Base-by-base conservation (phyloP, 2,113 vertebrate species). In the Anhinga anhinga region DNA sequence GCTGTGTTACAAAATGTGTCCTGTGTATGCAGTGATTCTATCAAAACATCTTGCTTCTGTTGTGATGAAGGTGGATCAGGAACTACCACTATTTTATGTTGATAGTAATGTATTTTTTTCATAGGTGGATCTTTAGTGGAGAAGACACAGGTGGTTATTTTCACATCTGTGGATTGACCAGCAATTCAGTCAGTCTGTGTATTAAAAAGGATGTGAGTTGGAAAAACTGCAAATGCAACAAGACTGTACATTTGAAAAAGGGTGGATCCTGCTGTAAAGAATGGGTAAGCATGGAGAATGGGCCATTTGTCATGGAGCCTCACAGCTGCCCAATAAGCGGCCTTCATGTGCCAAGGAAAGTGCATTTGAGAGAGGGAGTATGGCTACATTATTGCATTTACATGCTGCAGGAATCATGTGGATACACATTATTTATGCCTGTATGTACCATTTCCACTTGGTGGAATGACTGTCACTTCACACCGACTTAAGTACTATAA, bases 401-500 rank as follows among this genome's bases (percentile, higher is more conserved):
- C 55, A 11, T 77, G 47, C 82, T 91, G 81, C 93, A 94, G 92
- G 69, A 85, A 53, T 94, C 82, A 38, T 82, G 89, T 88, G 81
- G 90, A 79, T 95, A 40, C 80, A 63, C 88, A 80, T 96, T 97
- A 93, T 95, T 97, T 96, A 83, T 96, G 94, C 65, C 66, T 76
- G n/a, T 93, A 86, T 91, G 88, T 95, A 93, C 92, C 49, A n/a
- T 95, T 98, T 97, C 95, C 81, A 87, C 87, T 96, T 91, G 90
- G 55, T 95, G 80, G 42, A 87, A 87, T 96, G 95, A 80, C 95
- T 97, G 93, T 95, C 85, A 76, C 76, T 92, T 95, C 83, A 73
- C 79, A 78, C 47, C 93, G 94, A 47, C 88, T 96, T 97, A 97
- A 97, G 79, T 88, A 72, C 93, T 92, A 53, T 95, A 91, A 97